Base-by-base conservation (phyloP, 2,113 vertebrate genomes). In the Orientallactaga bullata region DNA sequence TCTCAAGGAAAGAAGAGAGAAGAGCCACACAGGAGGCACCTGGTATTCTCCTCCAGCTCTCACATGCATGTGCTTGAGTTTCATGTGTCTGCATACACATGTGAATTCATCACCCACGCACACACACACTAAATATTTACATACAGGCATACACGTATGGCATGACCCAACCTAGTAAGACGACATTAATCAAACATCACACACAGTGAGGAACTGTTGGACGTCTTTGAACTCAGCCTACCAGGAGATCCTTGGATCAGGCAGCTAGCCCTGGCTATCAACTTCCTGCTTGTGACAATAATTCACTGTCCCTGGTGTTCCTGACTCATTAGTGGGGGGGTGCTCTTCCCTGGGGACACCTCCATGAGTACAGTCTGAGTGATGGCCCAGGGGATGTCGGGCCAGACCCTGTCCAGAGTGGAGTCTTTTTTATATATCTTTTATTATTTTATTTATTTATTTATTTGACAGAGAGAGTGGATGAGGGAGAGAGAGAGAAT, bases 191-290 rank as follows among this genome's bases (percentile, higher is more conserved):
- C 30, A 24, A 66, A 42, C 0, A 6, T 37, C 58, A 12, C 20
- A 0, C 2, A 39, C 0, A 0, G 28, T 30, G 20, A 68, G 68
- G 32, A 71, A n/a, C 68, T 35, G 16, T 15, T n/a, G 68, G 32
- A 18, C 12, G 5, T 35, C 32, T 17, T 35, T 16, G 17, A 4
- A 17, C 68, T n/a, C 68, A 32, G n/a, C 32, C 68, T 18, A 9
- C 15, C n/a, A 72, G 69, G 69, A 18, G 68, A 5, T 47, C 42
- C 32, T n/a, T 71, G 69, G 69, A 7, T 21, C 5, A 37, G 32
- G 24, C 4, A 0, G 60, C 32, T 8, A 39, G 21, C 15, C 3
- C 69, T 1, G 2, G 26, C 76, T 15, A 12, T 2, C 24, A 7
- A 26, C n/a, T 23, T 58, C 10, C 21, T 24, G 3, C 66, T 26